phyloP scores from a whole-genome alignment of 2,888 invertebrate species.

The Notocelia uddmanniana region DNA sequence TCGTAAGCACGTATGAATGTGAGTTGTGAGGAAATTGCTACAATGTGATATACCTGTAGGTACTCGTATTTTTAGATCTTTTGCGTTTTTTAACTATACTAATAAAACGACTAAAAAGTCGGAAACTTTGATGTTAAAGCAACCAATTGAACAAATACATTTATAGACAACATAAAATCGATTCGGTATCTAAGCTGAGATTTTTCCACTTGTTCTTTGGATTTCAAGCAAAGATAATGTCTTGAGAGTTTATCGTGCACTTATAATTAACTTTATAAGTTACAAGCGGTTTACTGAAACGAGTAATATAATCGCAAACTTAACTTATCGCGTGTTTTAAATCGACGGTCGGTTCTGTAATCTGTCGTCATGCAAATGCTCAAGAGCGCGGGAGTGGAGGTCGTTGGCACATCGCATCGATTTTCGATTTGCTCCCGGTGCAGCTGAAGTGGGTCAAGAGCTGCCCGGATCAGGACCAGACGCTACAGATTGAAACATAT shows the following conservation, averaged over 20 bases:
- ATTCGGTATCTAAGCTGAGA: no score
- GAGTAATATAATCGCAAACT: not conserved
- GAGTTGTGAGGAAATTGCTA: not conserved
- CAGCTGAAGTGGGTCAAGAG: slow-evolving; percentile 81
- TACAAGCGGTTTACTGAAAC: not conserved
- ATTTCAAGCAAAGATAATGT: not conserved
- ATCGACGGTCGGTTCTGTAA: slow-evolving; percentile 8
- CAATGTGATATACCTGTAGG: not conserved
- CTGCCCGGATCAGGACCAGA: slow-evolving; percentile 62
- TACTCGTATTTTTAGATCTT: no score
- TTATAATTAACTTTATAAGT: no score
- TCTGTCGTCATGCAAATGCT: slow-evolving; percentile 58
- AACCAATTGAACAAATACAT: not conserved
- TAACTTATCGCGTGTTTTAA: not conserved
- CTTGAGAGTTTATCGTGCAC: not conserved
- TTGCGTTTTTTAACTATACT: no score
- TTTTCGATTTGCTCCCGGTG: slow-evolving; percentile 81
- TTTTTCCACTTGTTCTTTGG: not conserved
- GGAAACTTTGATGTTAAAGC: not conserved
- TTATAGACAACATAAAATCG: no score
- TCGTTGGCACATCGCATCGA: slow-evolving; percentile 80
- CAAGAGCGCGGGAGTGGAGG: slow-evolving; percentile 57
- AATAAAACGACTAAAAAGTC: not conserved
- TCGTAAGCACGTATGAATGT: not conserved
- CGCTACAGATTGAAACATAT: slow-evolving; percentile 3